These are phyloP conservation scores for Hecatera dysodea DNA, from an alignment of 2,888 invertebrate species.

Conservation along the genomic window DNA sequence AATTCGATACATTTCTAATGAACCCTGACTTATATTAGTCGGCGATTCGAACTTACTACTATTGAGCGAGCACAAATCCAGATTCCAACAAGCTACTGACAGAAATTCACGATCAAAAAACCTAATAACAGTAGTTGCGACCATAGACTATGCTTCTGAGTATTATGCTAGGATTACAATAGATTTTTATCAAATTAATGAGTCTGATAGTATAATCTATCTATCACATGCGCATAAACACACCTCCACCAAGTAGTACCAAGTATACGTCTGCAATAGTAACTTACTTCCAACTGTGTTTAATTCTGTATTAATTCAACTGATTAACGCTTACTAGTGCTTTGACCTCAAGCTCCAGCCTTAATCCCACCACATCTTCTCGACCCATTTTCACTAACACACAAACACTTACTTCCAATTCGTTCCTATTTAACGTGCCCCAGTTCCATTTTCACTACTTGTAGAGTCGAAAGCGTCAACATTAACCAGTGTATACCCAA, in stretches of 20 bases:
- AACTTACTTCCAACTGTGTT: neutral
- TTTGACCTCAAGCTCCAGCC: neutral
- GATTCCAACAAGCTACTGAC: too few relatives aligned
- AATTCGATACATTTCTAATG: constrained; percentile 29
- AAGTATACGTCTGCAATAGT: neutral
- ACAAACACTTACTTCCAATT: neutral
- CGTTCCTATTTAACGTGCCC: constrained; percentile 7
- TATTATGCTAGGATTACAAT: too few relatives aligned
- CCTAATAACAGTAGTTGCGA: too few relatives aligned
- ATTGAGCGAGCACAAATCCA: too few relatives aligned
- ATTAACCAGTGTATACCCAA: constrained; percentile 51
- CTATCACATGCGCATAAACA: too few relatives aligned
- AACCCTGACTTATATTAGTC: too few relatives aligned
- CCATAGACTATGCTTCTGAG: too few relatives aligned
- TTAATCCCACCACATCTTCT: neutral
- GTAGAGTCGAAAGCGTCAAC: constrained; percentile 38
- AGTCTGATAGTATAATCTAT: too few relatives aligned
- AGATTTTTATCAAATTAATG: too few relatives aligned
- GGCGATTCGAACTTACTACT: too few relatives aligned
- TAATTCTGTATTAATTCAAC: too few relatives aligned
- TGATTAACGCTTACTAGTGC: neutral
- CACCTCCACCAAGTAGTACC: neutral
- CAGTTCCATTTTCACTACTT: constrained; percentile 4
- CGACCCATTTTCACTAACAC: neutral
- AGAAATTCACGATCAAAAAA: too few relatives aligned